Percentiles rank a stretch among this genome's conserved stretches.
Conservation (phyloP, 2,113 vertebrate genomes). For the Neopipo cinnamomea region DNA sequence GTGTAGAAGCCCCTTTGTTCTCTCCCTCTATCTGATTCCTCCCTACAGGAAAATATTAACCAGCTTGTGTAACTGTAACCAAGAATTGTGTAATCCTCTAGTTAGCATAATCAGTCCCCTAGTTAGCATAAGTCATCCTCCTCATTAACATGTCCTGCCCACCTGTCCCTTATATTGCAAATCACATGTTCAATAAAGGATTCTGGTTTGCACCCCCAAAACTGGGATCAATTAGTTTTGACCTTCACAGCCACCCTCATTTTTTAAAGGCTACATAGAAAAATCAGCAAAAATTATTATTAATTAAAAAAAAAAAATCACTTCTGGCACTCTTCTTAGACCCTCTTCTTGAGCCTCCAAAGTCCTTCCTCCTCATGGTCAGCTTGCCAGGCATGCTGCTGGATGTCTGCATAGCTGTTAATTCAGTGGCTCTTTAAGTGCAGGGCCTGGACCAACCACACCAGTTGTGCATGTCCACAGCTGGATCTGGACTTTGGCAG, state of each 20-base stretch:
- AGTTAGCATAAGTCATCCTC: too few relatives aligned
- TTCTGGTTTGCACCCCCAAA: too few relatives aligned
- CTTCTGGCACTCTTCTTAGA: not conserved
- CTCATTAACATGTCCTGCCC: too few relatives aligned
- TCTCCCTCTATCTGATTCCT: too few relatives aligned
- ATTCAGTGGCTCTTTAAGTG: not conserved
- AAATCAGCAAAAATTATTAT: not conserved
- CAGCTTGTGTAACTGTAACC: too few relatives aligned
- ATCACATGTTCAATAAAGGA: too few relatives aligned
- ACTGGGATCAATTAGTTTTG: too few relatives aligned
- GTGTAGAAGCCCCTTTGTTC: too few relatives aligned
- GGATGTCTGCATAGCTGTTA: not conserved
- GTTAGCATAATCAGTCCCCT: too few relatives aligned
- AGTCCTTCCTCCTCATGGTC: not conserved
- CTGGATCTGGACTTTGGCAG: not conserved
- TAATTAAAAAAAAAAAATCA: not conserved
- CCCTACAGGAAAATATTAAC: too few relatives aligned
- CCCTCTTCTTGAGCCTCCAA: not conserved
- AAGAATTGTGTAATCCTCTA: too few relatives aligned
- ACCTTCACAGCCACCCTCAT: not conserved
- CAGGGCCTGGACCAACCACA: not conserved
- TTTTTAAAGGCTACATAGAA: not conserved
- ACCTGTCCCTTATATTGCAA: too few relatives aligned
- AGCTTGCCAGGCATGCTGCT: not conserved
- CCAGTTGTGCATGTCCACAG: not conserved